Conservation (phyloP, 2,888 invertebrate genomes). For the Saturnia pavonia region DNA sequence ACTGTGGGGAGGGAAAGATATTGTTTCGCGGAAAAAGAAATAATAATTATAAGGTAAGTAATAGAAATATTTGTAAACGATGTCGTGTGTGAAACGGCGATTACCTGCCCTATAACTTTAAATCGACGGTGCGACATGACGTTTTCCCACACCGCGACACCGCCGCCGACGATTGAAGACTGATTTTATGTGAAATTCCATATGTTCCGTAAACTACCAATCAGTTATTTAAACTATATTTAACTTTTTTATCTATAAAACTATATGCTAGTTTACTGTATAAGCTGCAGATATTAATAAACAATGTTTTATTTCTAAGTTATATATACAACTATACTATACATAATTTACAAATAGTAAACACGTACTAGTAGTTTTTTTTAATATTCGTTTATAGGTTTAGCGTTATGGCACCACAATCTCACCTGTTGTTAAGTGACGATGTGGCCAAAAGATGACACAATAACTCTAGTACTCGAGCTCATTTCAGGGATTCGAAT, state of each 20-base stretch:
- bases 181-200: not conserved
- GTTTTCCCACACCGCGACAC: slow-evolving; percentile 35
- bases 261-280: not conserved
- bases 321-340: not conserved
- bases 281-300: not conserved
- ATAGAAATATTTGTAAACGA: slow-evolving; percentile 76
- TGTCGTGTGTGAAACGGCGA: slow-evolving; percentile 68
- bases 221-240: not conserved
- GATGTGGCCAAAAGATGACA: too few relatives aligned
- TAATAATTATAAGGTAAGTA: slow-evolving; percentile 67
- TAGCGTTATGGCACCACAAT: too few relatives aligned
- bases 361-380: not conserved
- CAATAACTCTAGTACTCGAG: too few relatives aligned
- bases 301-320: not conserved
- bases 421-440: too few relatives aligned
- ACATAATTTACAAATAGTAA: not conserved
- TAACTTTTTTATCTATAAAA: slow-evolving; percentile 1
- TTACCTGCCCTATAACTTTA: slow-evolving; percentile 53
- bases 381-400: not conserved
- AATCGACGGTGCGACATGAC: slow-evolving; percentile 34
- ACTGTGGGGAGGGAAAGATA: slow-evolving; percentile 60
- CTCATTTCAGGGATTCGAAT: too few relatives aligned
- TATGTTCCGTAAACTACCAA: not conserved
- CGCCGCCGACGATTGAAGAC: slow-evolving; percentile 31
- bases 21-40: slow-evolving; percentile 64